Base-by-base conservation (phyloP, 2,797 vertebrate species). In the Coranthus polyacanthus region DNA sequence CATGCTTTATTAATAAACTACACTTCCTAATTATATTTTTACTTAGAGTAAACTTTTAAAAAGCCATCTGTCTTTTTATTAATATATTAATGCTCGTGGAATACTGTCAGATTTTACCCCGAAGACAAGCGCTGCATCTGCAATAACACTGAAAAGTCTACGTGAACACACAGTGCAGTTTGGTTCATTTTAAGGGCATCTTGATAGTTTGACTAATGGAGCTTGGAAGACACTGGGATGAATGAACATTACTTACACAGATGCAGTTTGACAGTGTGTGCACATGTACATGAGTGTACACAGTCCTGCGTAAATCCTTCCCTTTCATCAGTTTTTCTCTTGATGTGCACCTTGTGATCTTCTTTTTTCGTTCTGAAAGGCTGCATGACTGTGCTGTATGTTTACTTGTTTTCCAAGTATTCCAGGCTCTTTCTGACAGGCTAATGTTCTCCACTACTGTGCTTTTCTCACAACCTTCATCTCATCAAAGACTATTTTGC, bases 141-240 rank as follows among this genome's bases (percentile, higher is more conserved):
- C 34, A 60, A 13, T 3, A 38, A 32, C 41, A 12, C 6, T 58
- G 29, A 36, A 17, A 39, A 21, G 34, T 46, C 49, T 26, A 18
- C 58, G 10, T 16, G 64, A 20, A 26, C 26, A 8, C 29, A 43
- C 43, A 55, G 39, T 79, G 37, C 15, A 16, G 47, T 61, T 78
- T 62, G 41, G 68, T 68, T 82, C 57, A 68, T 63, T 75, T 76
- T 56, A 16, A 47, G 66, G 71, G 43, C 63, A 73, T 72, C 58
- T 59, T 44, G 38, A 47, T 78, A 65, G 66, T 74, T 54, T 61
- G 53, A 36, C 34, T 59, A 67, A 78, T 80, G 45, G 65, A 75
- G 66, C 56, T 69, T 51, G 54, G 59, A 66, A 81, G 42, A 53
- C 57, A 39, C 38, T 12, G 6, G 57, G 54, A 64, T 65, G 46